Evolutionary conservation across 2,888 invertebrate species (phyloP).

Genomic region (Doris montereyensis): DNA sequence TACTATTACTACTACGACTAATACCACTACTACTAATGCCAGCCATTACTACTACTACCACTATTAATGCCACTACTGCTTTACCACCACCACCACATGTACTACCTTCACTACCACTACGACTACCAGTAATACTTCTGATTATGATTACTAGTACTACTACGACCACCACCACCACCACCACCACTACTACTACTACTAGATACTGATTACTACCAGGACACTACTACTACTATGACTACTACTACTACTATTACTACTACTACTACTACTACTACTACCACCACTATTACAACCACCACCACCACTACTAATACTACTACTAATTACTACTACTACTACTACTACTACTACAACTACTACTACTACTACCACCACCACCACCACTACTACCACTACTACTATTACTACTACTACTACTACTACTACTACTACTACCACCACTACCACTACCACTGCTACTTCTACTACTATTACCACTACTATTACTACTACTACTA

Average conservation of each 20-base stretch:
- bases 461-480: neutral
- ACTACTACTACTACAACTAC: slow-evolving; percentile 31
- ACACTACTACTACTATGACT: slow-evolving; percentile 36
- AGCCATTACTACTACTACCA: no score
- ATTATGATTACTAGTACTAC: no score
- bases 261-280: slow-evolving; percentile 38
- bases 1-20: no score
- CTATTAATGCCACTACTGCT: no score
- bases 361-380: slow-evolving; percentile 31
- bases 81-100: no score
- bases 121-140: no score
- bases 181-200: no score
- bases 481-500: neutral
- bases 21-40: no score
- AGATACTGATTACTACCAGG: no score
- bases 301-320: neutral
- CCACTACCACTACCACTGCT: slow-evolving; percentile 12
- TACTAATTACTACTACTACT: slow-evolving; percentile 1
- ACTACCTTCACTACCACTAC: no score
- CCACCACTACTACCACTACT: slow-evolving; percentile 40
- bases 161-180: no score
- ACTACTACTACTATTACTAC: slow-evolving; percentile 45
- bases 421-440: slow-evolving; percentile 26
- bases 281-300: slow-evolving; percentile 12
- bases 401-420: slow-evolving; percentile 40